These are phyloP conservation scores for Serilophus lunatus DNA, from an alignment of 2,113 vertebrate species.

Conservation along the genomic window DNA sequence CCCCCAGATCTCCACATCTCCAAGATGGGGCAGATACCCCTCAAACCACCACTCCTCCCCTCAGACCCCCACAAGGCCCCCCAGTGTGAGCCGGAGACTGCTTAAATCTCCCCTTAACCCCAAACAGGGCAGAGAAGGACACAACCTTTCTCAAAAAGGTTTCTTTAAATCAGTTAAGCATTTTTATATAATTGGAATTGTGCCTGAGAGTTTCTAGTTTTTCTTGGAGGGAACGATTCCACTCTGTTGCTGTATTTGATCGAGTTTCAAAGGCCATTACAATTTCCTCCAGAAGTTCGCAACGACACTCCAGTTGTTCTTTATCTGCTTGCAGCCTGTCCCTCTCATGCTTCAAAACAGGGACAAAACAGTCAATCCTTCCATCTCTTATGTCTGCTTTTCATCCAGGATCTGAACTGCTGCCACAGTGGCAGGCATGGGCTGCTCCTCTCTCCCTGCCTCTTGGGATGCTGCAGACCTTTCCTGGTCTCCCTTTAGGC, in stretches of 20 bases:
- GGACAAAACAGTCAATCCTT: neutral
- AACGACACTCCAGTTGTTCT: slow-evolving; percentile 48
- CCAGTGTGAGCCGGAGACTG: too few species aligned
- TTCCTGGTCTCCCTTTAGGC: neutral
- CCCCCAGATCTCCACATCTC: too few species aligned
- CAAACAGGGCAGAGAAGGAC: too few species aligned
- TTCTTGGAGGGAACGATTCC: slow-evolving; percentile 34
- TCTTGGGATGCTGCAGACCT: neutral
- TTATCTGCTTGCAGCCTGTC: slow-evolving; percentile 48
- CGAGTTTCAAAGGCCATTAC: slow-evolving; percentile 49
- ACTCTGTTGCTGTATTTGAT: slow-evolving; percentile 28
- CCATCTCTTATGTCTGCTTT: rapidly evolving
- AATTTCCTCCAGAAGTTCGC: slow-evolving; percentile 57
- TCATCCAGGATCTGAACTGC: neutral
- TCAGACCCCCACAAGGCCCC: too few species aligned
- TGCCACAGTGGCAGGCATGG: neutral
- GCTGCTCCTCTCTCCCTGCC: neutral
- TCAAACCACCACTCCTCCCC: too few species aligned
- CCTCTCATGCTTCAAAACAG: slow-evolving; percentile 54
- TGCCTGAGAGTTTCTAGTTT: too few species aligned
- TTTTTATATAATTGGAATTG: too few species aligned
- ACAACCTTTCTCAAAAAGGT: too few species aligned
- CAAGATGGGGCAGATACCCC: too few species aligned
- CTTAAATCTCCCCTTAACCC: too few species aligned
- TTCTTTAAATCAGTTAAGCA: too few species aligned